Conservation (phyloP, 2,113 vertebrate species). For the Cyprinodon tularosa region DNA sequence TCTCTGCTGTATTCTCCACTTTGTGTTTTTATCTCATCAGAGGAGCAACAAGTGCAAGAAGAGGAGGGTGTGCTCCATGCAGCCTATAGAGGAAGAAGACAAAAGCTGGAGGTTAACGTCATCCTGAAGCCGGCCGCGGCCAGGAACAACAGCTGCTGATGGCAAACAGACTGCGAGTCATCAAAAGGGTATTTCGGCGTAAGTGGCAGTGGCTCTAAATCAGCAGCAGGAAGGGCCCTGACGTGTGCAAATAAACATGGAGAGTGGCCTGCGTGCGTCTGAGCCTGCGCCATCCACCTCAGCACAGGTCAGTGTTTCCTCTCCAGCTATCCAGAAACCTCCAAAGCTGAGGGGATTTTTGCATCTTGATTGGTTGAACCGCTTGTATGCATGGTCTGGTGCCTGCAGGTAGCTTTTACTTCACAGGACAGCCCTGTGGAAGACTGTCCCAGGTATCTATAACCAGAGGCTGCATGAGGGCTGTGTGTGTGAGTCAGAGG, state of each 20-base stretch:
- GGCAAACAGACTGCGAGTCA: constrained; percentile 72
- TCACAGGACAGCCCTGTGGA: constrained; percentile 52
- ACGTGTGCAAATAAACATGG: constrained; percentile 76
- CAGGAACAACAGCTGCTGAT: constrained; percentile 72
- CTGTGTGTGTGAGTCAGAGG: constrained; percentile 42
- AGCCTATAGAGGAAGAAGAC: constrained; percentile 34
- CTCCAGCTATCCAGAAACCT: constrained; percentile 45
- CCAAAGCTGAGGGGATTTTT: constrained; percentile 30
- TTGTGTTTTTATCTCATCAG: constrained; percentile 37
- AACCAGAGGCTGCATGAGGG: constrained; percentile 62
- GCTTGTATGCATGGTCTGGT: constrained; percentile 45
- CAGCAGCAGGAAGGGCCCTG: constrained; percentile 73
- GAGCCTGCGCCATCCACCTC: constrained; percentile 24
- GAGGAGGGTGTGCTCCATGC: constrained; percentile 15
- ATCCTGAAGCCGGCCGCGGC: constrained; percentile 35
- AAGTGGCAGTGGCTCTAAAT: constrained; percentile 78
- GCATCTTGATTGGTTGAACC: background rate
- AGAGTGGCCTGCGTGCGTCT: constrained; percentile 59
- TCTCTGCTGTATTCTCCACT: constrained; percentile 23
- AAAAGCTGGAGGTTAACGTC: constrained; percentile 60
- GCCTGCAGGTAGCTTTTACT: constrained; percentile 59
- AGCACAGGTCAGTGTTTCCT: constrained; percentile 51
- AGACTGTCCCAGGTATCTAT: constrained; percentile 73
- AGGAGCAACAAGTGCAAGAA: constrained; percentile 51
- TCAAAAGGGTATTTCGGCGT: constrained; percentile 66